Conservation (phyloP, 2,888 invertebrate genomes). For the Apodemia hepburni region DNA sequence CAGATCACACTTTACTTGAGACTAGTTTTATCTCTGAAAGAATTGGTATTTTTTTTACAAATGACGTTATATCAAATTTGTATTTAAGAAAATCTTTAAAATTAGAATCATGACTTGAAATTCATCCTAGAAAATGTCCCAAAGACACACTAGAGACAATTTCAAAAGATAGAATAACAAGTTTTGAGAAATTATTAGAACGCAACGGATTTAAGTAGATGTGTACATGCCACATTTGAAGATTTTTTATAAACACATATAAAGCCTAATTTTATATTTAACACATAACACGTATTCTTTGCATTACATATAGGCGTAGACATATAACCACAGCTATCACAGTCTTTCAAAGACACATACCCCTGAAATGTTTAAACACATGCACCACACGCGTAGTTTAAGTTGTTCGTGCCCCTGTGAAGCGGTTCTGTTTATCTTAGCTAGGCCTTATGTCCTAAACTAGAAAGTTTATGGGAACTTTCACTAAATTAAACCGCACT, state of each 20-base stretch:
- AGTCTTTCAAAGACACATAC: no score
- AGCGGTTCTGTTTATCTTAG: not conserved
- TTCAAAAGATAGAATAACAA: not conserved
- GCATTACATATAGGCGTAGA: not conserved
- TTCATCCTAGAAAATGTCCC: not conserved
- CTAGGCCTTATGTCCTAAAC: not conserved
- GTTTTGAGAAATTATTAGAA: no score
- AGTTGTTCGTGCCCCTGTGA: not conserved
- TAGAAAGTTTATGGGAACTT: not conserved
- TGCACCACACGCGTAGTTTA: not conserved
- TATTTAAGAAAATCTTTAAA: not conserved
- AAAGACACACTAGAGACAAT: not conserved
- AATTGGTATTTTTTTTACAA: no score
- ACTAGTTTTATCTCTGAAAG: no score
- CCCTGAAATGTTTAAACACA: not conserved
- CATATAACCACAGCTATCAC: no score
- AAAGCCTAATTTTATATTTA: not conserved
- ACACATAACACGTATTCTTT: not conserved
- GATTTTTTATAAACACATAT: not conserved
- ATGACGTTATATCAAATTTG: no score
- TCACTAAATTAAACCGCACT: not conserved
- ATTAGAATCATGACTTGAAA: not conserved
- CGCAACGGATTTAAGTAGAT: not conserved
- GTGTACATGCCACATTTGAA: not conserved
- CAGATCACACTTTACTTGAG: not conserved